Evolutionary conservation across 2,888 invertebrate species (phyloP), one percentile per base, ranked within the genome.

Genomic region (Drosophila greeni): DNA sequence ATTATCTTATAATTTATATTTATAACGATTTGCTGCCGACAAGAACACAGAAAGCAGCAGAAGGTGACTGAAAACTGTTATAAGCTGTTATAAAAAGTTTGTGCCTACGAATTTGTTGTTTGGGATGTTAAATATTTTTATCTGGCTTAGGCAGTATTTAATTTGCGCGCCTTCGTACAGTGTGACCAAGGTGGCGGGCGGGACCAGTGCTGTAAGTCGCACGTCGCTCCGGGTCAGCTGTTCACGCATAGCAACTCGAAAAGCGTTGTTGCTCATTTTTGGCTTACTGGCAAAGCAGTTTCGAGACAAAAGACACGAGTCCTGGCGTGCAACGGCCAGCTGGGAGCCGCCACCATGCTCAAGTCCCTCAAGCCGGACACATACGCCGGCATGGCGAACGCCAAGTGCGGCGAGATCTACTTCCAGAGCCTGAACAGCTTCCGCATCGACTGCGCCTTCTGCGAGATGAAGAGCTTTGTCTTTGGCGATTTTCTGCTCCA

Each of bases 361-460:
- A 82, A 81, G 68, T 58, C 73, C 34, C 66, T 84, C 0, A 73
- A 51, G 36, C 64, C 76, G 47, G 70, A 72, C 55, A 80, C 83
- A 16, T 82, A 75, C 51, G 80, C 75, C 23, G 80, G 76, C 39
- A 58, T 59, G 31, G 70, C 73, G 9, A 83, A 83, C 62, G 82
- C 75, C 66, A 84, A 84, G 42, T 86, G 86, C 60, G 87, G 86
- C 14, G 87, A 87, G 59, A 84, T 86, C 18, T 75, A 82, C 72
- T 86, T 86, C 43, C 85, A 86, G 70, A 78, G 79, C 48, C 67
- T 82, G 26, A 66, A 74, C 20, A 73, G 75, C 49, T 86, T 84
- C 58, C 76, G 79, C 37, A 86, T 86, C 37, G 70, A 86, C 51
- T 86, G 86, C 37, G 73, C 75, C 26, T 71, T 84, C 33, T 86